Conservation (phyloP, 2,888 invertebrate genomes). For the Cactoblastis cactorum region DNA sequence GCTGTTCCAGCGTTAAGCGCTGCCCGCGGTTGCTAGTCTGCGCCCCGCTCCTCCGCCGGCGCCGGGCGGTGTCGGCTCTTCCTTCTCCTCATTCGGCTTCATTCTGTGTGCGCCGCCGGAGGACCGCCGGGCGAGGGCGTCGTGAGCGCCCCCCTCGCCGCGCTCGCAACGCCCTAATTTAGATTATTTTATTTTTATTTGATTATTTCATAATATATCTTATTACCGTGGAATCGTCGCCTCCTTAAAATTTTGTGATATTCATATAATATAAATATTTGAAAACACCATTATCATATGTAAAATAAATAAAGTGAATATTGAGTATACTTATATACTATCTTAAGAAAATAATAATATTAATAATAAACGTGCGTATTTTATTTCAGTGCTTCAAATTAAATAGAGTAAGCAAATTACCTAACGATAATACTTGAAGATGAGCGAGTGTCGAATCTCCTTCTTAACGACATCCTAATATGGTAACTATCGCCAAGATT, state of each 20-base stretch:
- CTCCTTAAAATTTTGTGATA: constrained; percentile 77
- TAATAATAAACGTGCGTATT: constrained; percentile 40
- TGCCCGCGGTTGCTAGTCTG: constrained; percentile 51
- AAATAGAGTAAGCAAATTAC: background rate
- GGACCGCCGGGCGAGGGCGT: constrained; percentile 72
- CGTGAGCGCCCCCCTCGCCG: constrained; percentile 67
- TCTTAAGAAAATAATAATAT: constrained; percentile 40
- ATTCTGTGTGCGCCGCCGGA: constrained; percentile 72
- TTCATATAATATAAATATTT: constrained; percentile 70
- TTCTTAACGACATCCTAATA: too few species aligned
- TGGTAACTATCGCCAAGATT: too few species aligned
- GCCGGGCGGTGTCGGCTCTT: constrained; percentile 75
- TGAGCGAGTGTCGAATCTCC: background rate
- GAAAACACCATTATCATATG: constrained; percentile 71
- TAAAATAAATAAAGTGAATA: constrained; percentile 73
- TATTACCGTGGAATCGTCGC: constrained; percentile 70
- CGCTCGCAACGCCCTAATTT: constrained; percentile 65
- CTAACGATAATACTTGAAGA: too few species aligned
- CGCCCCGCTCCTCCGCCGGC: constrained; percentile 75
- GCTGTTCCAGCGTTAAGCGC: constrained; percentile 82
- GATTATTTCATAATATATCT: constrained; percentile 42
- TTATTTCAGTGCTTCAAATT: constrained; percentile 19
- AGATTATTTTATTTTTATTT: constrained; percentile 47
- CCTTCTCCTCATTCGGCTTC: constrained; percentile 65
- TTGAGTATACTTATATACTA: constrained; percentile 57